phyloP scores from a whole-genome alignment of 2,113 vertebrate species.

The Mesocricetus auratus region DNA sequence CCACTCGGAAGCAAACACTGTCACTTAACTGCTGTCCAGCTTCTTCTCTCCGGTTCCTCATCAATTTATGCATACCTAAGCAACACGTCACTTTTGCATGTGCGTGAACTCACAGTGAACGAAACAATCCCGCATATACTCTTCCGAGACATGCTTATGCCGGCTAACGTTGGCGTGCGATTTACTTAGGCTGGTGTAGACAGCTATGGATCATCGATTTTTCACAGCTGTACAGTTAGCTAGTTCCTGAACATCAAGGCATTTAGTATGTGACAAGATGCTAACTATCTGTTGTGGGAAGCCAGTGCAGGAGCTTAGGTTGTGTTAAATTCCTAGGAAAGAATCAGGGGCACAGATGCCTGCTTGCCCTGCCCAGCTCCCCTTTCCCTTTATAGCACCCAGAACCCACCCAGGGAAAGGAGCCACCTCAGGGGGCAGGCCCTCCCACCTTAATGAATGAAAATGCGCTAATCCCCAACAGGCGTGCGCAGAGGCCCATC shows the following conservation, averaged over 20 bases:
- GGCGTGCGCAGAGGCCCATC: not conserved
- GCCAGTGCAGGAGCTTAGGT: not conserved
- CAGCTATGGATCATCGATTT: not conserved
- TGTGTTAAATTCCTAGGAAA: not conserved
- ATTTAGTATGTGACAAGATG: too few species aligned
- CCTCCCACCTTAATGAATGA: not conserved
- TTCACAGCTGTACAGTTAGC: not conserved
- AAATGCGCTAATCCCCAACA: not conserved
- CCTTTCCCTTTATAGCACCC: not conserved
- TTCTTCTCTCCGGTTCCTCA: constrained; percentile 7
- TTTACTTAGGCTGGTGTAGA: not conserved
- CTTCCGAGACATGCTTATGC: constrained; percentile 22
- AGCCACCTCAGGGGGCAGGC: not conserved
- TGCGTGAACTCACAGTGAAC: not conserved
- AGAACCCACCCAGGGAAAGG: not conserved
- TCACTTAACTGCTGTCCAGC: not conserved
- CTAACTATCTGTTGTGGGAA: not conserved
- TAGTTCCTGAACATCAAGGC: not conserved
- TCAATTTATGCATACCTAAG: not conserved
- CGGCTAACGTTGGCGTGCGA: not conserved
- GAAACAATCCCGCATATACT: not conserved
- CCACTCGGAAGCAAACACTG: not conserved
- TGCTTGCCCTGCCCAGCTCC: not conserved
- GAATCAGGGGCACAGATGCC: not conserved
- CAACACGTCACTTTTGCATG: not conserved